Conservation (phyloP, 2,797 vertebrate genomes). For the Anniella stebbinsi region DNA sequence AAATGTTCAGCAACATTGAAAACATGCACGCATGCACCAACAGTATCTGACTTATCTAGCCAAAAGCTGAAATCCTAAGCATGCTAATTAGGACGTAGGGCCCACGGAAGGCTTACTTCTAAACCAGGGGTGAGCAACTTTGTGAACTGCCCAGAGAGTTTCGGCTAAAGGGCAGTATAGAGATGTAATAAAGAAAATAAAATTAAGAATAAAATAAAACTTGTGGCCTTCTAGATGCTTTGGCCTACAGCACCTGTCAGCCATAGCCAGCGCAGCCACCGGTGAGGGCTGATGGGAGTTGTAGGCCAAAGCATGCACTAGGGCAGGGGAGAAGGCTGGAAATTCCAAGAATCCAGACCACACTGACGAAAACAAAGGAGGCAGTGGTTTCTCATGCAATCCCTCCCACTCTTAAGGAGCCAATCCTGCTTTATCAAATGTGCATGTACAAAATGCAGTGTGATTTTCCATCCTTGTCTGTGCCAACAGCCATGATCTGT, state of each 20-base stretch:
- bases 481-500: background rate
- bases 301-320: no score
- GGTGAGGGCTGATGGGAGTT: no score
- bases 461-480: background rate
- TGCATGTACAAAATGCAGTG: background rate
- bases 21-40: background rate
- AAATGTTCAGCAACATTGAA: slow-evolving; percentile 34
- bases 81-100: background rate
- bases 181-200: background rate
- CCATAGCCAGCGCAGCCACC: no score
- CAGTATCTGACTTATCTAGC: background rate
- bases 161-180: no score
- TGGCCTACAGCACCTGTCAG: no score
- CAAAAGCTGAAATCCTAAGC: background rate
- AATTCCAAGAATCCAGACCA: background rate
- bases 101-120: background rate
- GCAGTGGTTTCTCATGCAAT: background rate
- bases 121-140: no score
- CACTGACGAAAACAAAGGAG: background rate
- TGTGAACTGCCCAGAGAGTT: no score
- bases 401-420: background rate
- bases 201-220: no score
- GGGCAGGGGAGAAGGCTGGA: background rate
- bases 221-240: no score
- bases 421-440: background rate